Conservation (phyloP, 2,888 invertebrate genomes). For the Mantis religiosa region DNA sequence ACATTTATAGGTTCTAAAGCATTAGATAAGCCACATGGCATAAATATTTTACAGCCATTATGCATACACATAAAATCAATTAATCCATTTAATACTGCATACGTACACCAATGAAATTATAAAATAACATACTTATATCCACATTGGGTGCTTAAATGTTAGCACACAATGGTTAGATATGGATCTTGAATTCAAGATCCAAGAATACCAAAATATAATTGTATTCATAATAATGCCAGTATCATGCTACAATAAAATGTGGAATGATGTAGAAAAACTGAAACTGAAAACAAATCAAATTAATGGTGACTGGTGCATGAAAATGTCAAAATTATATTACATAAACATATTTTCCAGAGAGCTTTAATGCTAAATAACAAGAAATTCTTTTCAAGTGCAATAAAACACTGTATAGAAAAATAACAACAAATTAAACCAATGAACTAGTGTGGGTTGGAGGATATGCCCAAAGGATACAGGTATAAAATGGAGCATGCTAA, state of each 20-base stretch:
- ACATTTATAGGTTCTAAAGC: neutral
- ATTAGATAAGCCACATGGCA: neutral
- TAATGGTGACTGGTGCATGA: conserved; percentile 18
- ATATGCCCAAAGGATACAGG: conserved; percentile 45
- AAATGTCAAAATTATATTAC: conserved; percentile 17
- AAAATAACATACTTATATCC: conserved; percentile 7
- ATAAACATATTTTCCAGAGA: conserved; percentile 1
- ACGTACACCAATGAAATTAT: neutral
- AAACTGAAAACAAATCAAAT: conserved; percentile 23
- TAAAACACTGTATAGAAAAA: neutral
- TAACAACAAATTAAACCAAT: conserved; percentile 21
- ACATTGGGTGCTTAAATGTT: neutral
- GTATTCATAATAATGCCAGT: neutral
- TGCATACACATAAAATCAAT: neutral
- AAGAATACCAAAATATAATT: neutral
- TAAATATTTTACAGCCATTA: conserved; percentile 11
- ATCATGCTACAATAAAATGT: neutral
- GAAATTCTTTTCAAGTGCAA: neutral
- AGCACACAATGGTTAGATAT: neutral
- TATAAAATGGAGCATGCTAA: conserved; percentile 49
- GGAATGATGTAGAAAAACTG: conserved; percentile 6
- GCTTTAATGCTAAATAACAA: conserved; percentile 6
- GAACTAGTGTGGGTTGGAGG: conserved; percentile 53
- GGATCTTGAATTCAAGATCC: neutral
- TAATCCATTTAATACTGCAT: neutral